phyloP scores from a whole-genome alignment of 2,113 vertebrate genomes.

The Seriola rivoliana region DNA sequence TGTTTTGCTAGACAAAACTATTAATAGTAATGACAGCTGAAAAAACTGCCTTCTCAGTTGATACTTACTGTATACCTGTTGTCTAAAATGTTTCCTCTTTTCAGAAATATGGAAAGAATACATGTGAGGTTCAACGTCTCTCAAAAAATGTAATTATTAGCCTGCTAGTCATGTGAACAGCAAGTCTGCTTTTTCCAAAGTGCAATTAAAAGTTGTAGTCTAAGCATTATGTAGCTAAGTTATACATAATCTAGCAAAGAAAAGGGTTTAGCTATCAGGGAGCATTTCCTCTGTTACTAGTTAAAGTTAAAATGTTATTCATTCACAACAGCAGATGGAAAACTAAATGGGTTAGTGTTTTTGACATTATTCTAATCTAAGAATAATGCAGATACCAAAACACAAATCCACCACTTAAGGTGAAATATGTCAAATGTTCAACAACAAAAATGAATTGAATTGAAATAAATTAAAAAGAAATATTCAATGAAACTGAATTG shows the following conservation, averaged over 20 bases:
- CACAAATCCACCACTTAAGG: not conserved
- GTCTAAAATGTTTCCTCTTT: not conserved
- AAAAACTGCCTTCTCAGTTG: not conserved
- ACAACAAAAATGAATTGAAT: not conserved
- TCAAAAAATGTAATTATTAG: not conserved
- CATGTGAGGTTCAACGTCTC: not conserved
- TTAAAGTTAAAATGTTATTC: conserved; percentile 12
- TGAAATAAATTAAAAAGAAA: not conserved
- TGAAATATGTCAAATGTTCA: not conserved
- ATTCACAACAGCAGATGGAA: conserved; percentile 13
- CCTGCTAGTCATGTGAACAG: not conserved
- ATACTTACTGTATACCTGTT: not conserved
- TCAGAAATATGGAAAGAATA: not conserved
- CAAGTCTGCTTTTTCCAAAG: conserved; percentile 1
- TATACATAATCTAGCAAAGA: not conserved
- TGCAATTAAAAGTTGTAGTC: not conserved
- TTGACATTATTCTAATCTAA: not conserved
- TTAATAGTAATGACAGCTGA: conserved; percentile 24
- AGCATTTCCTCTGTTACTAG: not conserved
- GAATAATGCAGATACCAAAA: not conserved
- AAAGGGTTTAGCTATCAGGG: conserved; percentile 9
- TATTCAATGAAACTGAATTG: not conserved
- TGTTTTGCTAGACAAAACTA: conserved; percentile 9
- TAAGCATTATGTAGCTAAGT: not conserved
- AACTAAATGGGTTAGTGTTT: not conserved